Evolutionary conservation across 2,888 invertebrate species (phyloP).

Genomic region (Epinotia bilunana): DNA sequence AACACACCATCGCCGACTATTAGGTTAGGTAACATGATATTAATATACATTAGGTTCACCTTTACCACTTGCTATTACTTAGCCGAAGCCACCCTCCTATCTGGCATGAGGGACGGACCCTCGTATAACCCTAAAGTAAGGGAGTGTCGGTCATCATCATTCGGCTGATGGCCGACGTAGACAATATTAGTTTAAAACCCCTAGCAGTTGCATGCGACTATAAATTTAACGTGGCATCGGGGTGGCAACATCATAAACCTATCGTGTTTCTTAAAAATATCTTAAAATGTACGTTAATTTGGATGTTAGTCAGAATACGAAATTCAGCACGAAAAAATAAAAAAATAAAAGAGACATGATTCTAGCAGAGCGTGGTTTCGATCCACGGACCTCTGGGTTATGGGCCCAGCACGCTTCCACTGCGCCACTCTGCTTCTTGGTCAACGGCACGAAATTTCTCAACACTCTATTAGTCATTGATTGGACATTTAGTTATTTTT

Average conservation of each 20-base stretch:
- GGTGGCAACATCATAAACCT: slow-evolving; percentile 43
- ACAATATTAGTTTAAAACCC: slow-evolving; percentile 65
- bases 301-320: too few species aligned
- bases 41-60: slow-evolving; percentile 58
- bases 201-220: slow-evolving; percentile 53
- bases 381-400: slow-evolving; percentile 97
- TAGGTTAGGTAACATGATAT: slow-evolving; percentile 42
- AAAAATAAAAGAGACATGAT: background rate
- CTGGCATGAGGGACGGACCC: slow-evolving; percentile 68
- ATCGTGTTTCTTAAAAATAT: slow-evolving; percentile 29
- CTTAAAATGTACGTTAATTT: background rate
- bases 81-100: slow-evolving; percentile 56
- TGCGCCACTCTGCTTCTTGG: slow-evolving; percentile 87
- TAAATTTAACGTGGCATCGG: slow-evolving; percentile 54
- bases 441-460: background rate
- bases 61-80: slow-evolving; percentile 58
- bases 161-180: slow-evolving; percentile 61
- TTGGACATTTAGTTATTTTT: slow-evolving; percentile 1
- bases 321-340: slow-evolving; percentile 25
- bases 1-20: slow-evolving; percentile 40
- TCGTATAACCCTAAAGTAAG: slow-evolving; percentile 62
- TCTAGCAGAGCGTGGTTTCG: slow-evolving; percentile 93
- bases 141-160: slow-evolving; percentile 75
- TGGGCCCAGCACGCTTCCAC: slow-evolving; percentile 91
- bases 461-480: background rate